Evolutionary conservation across 1,140 invertebrate species (phyloP).

Genomic region (Spodoptera litura): DNA sequence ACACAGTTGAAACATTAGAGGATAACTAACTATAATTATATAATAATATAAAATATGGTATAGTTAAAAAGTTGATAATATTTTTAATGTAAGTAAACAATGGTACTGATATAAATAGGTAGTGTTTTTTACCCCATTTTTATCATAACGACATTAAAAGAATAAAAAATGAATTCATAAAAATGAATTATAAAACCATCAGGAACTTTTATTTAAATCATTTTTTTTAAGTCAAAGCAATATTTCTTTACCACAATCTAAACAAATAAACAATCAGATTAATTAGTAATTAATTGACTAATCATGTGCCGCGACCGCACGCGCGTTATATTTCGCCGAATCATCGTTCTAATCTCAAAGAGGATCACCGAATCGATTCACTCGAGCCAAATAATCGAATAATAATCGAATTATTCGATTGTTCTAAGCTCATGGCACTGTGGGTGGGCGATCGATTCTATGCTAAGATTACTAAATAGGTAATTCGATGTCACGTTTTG

Average conservation of each 20-base stretch:
- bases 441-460: slow-evolving; percentile 72
- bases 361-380: slow-evolving; percentile 73
- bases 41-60: too few species aligned
- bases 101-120: too few species aligned
- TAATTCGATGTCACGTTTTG: slow-evolving; percentile 68
- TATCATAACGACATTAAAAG: too few species aligned
- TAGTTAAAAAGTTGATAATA: too few species aligned
- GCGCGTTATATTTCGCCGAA: slow-evolving; percentile 61
- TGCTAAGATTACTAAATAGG: slow-evolving; percentile 62
- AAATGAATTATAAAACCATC: too few species aligned
- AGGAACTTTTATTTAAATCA: too few species aligned
- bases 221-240: too few species aligned
- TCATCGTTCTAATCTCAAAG: slow-evolving; percentile 76
- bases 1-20: too few species aligned
- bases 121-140: too few species aligned
- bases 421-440: slow-evolving; percentile 65
- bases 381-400: slow-evolving; percentile 69
- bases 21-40: too few species aligned
- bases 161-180: too few species aligned
- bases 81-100: too few species aligned
- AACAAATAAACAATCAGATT: slow-evolving; percentile 58
- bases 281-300: slow-evolving; percentile 71
- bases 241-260: neutral
- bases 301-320: slow-evolving; percentile 66
- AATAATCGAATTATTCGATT: slow-evolving; percentile 75